Conservation (phyloP, 2,888 invertebrate species). For the Deilephila elpenor region DNA sequence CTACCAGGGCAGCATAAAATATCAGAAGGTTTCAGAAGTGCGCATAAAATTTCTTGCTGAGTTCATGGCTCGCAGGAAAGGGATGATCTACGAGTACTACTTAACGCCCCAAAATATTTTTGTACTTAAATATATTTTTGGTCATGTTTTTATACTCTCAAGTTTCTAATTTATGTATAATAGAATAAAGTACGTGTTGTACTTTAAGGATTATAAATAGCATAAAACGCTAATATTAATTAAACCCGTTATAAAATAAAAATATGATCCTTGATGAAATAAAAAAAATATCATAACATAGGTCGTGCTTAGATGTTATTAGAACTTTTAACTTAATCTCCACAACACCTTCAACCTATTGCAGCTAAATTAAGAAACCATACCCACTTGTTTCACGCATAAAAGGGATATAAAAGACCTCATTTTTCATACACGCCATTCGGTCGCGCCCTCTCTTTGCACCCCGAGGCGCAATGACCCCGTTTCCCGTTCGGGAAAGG, state of each 20-base stretch:
- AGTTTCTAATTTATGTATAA: too few relatives aligned
- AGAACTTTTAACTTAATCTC: neutral
- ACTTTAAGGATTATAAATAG: too few relatives aligned
- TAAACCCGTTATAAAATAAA: too few relatives aligned
- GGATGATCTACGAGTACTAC: neutral
- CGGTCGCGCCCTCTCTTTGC: constrained; percentile 53
- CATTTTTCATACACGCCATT: constrained; percentile 40
- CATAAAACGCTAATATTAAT: too few relatives aligned
- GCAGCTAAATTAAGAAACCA: neutral
- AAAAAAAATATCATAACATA: too few relatives aligned
- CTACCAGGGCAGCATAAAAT: constrained; percentile 30
- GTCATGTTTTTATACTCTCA: neutral
- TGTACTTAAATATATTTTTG: neutral
- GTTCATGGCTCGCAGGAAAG: neutral
- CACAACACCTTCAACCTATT: neutral
- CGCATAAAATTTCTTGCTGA: neutral
- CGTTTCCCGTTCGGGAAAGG: constrained; percentile 55
- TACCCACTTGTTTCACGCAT: constrained; percentile 15
- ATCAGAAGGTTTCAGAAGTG: neutral
- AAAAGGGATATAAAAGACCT: constrained; percentile 27
- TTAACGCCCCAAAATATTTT: neutral
- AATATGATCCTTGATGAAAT: too few relatives aligned
- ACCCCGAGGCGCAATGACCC: constrained; percentile 62
- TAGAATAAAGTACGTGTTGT: too few relatives aligned
- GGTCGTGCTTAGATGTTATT: neutral